Conservation (phyloP, 2,888 invertebrate genomes). For the Hirtodrosophila histrioides region DNA sequence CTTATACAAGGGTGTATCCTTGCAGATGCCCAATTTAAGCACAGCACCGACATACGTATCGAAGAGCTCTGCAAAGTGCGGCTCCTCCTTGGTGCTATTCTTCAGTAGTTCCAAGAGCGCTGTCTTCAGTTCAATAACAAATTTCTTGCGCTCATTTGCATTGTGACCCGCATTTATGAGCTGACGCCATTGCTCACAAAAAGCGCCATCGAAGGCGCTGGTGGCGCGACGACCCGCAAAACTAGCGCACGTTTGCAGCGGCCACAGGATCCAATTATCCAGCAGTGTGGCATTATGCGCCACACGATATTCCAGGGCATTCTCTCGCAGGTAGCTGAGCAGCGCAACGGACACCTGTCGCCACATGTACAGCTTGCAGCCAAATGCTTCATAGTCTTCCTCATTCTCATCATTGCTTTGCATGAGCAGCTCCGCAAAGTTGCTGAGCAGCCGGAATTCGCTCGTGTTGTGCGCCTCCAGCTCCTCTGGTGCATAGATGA, state of each 20-base stretch:
- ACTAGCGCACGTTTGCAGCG: conserved; percentile 67
- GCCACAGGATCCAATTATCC: conserved; percentile 82
- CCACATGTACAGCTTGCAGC: conserved; percentile 78
- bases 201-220: conserved; percentile 62
- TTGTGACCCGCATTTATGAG: conserved; percentile 70
- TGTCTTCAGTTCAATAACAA: conserved; percentile 53
- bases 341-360: conserved; percentile 68
- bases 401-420: conserved; percentile 64
- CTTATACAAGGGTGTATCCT: conserved; percentile 56
- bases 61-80: conserved; percentile 72
- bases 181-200: conserved; percentile 77
- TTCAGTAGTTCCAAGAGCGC: conserved; percentile 58
- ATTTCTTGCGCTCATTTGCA: conserved; percentile 63
- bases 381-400: conserved; percentile 73
- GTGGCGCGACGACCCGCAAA: conserved; percentile 64
- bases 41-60: conserved; percentile 67
- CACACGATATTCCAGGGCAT: conserved; percentile 69
- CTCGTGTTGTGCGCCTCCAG: conserved; percentile 43
- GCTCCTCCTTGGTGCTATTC: conserved; percentile 61
- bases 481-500: conserved; percentile 60
- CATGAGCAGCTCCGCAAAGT: conserved; percentile 66
- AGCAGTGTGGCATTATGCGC: conserved; percentile 64
- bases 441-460: conserved; percentile 60
- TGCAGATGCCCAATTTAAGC: conserved; percentile 69
- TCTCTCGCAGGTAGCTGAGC: conserved; percentile 62